Percentiles rank a stretch among this genome's conserved stretches.
Conservation (phyloP, 2,113 vertebrate species). For the Sander lucioperca region DNA sequence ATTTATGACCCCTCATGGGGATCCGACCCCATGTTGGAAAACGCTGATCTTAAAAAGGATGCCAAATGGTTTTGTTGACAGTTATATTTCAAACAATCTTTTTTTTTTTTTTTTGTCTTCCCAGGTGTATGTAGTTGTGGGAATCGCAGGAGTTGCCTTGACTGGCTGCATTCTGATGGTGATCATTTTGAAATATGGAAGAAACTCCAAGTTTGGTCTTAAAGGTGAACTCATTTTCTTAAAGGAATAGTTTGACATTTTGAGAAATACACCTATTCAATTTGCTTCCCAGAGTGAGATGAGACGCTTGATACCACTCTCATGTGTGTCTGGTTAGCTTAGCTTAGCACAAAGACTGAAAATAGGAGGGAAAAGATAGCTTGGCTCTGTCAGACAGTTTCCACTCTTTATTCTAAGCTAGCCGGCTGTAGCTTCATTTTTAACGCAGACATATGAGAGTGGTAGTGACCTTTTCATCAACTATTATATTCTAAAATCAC, state of each 20-base stretch:
- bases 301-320: not conserved
- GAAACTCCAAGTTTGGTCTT: constrained; percentile 97
- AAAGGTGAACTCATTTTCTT: constrained; percentile 89
- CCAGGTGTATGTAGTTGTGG: constrained; percentile 97
- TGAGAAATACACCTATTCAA: not conserved
- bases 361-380: not conserved
- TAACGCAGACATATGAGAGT: too few relatives aligned
- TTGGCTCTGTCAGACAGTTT: not conserved
- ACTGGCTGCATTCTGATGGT: constrained; percentile 95
- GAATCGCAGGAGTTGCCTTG: constrained; percentile 94
- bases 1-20: not conserved
- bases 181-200: constrained; percentile 96
- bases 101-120: constrained; percentile 1
- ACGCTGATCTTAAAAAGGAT: not conserved
- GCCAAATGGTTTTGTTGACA: not conserved
- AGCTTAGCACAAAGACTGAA: not conserved
- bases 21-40: not conserved
- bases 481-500: too few relatives aligned
- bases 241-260: not conserved
- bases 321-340: not conserved
- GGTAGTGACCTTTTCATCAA: too few relatives aligned
- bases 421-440: too few relatives aligned
- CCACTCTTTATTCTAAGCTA: too few relatives aligned
- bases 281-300: not conserved
- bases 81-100: not conserved